A percentile compares a stretch with the other conserved stretches of the same genome.
Conservation (phyloP, 2,797 vertebrate species). For the Hydrophis major region DNA sequence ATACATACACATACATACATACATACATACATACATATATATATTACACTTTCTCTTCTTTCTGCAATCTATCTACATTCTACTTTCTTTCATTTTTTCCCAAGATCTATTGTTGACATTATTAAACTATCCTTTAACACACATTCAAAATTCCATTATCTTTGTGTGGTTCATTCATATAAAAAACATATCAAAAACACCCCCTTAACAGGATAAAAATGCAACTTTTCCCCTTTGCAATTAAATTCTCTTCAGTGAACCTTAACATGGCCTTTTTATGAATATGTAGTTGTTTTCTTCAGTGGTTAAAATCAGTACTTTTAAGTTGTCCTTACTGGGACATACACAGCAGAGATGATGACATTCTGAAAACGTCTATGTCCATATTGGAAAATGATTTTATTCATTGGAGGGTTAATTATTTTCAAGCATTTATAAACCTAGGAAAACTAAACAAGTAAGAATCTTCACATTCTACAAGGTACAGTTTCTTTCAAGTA, state of each 20-base stretch:
- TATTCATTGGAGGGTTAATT: neutral
- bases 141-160: neutral
- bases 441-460: conserved; percentile 23
- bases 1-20: no score
- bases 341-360: conserved; percentile 19
- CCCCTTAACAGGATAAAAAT: neutral
- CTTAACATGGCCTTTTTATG: conserved; percentile 53
- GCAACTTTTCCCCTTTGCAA: conserved; percentile 44
- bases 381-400: conserved; percentile 7
- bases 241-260: conserved; percentile 56
- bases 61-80: neutral
- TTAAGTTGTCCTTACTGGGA: conserved; percentile 51
- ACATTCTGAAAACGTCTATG: neutral
- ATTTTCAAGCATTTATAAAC: neutral
- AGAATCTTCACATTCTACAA: conserved; percentile 38
- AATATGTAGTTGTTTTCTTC: conserved; percentile 63
- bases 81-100: neutral
- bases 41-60: neutral
- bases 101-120: neutral
- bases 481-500: conserved; percentile 56
- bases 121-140: neutral
- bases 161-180: neutral
- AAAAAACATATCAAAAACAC: neutral
- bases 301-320: conserved; percentile 56
- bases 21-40: neutral